A percentile compares a stretch with the other conserved stretches of the same genome.
Evolutionary conservation across 1,140 invertebrate genomes (phyloP).

Genomic region (Bombus huntii): DNA sequence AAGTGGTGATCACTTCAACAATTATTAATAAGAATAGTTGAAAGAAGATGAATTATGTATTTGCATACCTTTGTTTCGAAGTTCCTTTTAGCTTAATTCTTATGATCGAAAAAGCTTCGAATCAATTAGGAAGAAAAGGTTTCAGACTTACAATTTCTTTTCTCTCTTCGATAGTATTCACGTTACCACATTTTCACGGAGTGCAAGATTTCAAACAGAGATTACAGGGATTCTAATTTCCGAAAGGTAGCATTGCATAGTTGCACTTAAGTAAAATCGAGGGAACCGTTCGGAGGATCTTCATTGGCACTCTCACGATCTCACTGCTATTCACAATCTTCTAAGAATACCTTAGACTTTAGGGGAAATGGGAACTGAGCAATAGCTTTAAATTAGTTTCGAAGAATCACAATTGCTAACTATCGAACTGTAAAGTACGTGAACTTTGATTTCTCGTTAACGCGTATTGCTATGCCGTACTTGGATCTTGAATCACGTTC

Average conservation of each 20-base stretch:
- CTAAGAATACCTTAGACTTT: not conserved
- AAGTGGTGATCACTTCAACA: too few species aligned
- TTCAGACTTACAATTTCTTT: not conserved
- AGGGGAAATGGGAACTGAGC: not conserved
- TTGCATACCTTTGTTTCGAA: not conserved
- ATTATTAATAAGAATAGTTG: not conserved
- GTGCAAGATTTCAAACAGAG: not conserved
- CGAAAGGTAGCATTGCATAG: not conserved
- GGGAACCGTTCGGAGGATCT: not conserved
- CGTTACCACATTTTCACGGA: not conserved
- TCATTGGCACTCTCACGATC: not conserved
- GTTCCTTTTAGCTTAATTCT: not conserved
- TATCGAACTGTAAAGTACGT: not conserved
- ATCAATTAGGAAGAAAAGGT: not conserved
- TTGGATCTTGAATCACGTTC: not conserved
- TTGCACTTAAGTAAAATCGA: constrained; percentile 6
- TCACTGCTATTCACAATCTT: not conserved
- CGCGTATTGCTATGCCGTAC: not conserved
- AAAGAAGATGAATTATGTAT: not conserved
- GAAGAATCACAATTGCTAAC: constrained; percentile 9
- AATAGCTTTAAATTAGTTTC: constrained; percentile 19
- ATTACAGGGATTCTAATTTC: constrained; percentile 6
- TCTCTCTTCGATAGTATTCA: not conserved
- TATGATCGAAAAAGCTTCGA: not conserved
- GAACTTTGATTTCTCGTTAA: not conserved